Evolutionary conservation across 2,888 invertebrate species (phyloP).

Genomic region (Colletes collaris): DNA sequence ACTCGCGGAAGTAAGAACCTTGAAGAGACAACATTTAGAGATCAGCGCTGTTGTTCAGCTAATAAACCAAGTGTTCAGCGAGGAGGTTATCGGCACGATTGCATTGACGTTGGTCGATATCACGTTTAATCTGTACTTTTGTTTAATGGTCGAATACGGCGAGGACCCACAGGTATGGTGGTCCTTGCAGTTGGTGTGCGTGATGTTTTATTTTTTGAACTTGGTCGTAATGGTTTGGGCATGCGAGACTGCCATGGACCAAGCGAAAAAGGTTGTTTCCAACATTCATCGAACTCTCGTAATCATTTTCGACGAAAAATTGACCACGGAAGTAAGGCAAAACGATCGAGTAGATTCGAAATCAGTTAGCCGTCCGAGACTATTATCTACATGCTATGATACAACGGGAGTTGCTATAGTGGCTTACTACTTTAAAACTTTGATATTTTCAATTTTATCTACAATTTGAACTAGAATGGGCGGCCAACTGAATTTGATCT

Average conservation of each 20-base stretch:
- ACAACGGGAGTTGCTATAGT: too few species aligned
- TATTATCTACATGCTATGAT: too few species aligned
- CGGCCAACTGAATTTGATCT: too few species aligned
- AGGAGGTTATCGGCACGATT: constrained; percentile 68
- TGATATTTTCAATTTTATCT: too few species aligned
- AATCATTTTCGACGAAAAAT: constrained; percentile 65
- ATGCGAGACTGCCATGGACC: constrained; percentile 64
- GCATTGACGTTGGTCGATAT: constrained; percentile 71
- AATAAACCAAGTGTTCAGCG: constrained; percentile 68
- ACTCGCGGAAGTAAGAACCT: constrained; percentile 65
- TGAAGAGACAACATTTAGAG: constrained; percentile 72
- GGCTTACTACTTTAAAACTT: too few species aligned
- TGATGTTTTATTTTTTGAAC: constrained; percentile 60
- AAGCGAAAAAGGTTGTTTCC: constrained; percentile 63
- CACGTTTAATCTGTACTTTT: constrained; percentile 68
- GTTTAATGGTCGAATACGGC: accelerated
- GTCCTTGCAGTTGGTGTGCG: constrained; percentile 48
- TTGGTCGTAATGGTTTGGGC: constrained; percentile 59
- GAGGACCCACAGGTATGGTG: constrained; percentile 44
- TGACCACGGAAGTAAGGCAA: constrained; percentile 70
- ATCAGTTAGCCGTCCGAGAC: background rate
- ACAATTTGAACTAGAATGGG: too few species aligned
- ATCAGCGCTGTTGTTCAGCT: constrained; percentile 66
- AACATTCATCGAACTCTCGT: constrained; percentile 71
- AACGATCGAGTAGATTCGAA: background rate